A percentile compares a stretch with the other conserved stretches of the same genome.
These are phyloP conservation scores for Ceyx melanurus DNA, from an alignment of 2,113 vertebrate species.

Conservation along the genomic window DNA sequence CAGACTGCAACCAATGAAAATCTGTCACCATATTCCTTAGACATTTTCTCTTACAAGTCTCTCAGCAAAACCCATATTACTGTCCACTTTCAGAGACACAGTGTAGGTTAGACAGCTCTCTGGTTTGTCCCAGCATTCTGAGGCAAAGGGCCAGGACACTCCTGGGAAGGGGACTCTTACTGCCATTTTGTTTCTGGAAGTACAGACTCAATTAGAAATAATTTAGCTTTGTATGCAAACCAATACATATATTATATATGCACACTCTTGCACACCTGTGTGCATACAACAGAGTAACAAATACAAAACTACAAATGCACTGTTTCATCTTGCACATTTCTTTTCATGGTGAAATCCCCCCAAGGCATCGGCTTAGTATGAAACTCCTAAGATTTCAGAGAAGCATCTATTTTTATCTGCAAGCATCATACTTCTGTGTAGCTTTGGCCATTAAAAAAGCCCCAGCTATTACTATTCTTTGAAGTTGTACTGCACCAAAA, in stretches of 20 bases:
- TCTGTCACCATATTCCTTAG: not conserved
- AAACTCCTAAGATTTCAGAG: not conserved
- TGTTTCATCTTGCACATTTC: not conserved
- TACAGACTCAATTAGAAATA: not conserved
- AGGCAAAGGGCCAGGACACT: not conserved
- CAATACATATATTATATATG: too few relatives aligned
- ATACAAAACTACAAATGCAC: not conserved
- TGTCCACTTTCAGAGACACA: not conserved
- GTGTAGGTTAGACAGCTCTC: not conserved
- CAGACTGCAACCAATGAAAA: not conserved
- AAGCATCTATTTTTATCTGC: not conserved
- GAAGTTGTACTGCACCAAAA: not conserved
- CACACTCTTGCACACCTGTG: rapidly evolving
- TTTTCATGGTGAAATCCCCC: not conserved
- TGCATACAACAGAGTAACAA: rapidly evolving
- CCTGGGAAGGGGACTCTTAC: too few relatives aligned
- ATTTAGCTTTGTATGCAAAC: not conserved
- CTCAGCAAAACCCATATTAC: not conserved
- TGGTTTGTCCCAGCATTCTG: not conserved
- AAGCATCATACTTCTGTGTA: not conserved
- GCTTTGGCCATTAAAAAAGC: not conserved
- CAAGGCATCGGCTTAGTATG: not conserved
- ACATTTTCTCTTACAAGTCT: not conserved
- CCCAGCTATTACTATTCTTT: not conserved
- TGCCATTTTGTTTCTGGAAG: not conserved